Conservation (phyloP, 2,888 invertebrate genomes). For the Didymodactylos carnosus region DNA sequence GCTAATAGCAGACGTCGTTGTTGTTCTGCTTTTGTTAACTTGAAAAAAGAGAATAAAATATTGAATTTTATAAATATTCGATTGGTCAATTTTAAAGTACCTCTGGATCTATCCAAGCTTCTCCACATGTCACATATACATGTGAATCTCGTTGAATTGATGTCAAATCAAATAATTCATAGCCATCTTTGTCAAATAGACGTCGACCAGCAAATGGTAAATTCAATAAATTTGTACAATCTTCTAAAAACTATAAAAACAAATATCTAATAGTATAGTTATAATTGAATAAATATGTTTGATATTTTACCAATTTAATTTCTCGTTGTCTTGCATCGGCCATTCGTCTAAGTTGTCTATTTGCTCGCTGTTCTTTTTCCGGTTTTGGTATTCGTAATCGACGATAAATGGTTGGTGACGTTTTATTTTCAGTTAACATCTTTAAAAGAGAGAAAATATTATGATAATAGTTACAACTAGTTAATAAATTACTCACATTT, state of each 20-base stretch:
- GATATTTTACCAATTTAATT: background rate
- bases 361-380: background rate
- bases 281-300: background rate
- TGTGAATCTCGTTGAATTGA: conserved; percentile 26
- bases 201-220: conserved; percentile 32
- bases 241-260: conserved; percentile 28
- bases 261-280: background rate
- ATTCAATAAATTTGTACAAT: conserved; percentile 26
- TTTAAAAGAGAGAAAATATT: background rate
- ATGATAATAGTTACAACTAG: background rate
- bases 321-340: background rate
- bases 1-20: conserved; percentile 27
- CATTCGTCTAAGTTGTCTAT: background rate
- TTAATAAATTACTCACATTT: background rate
- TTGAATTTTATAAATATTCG: too few species aligned
- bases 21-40: conserved; percentile 27
- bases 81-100: too few species aligned
- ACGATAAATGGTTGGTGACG: background rate
- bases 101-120: conserved; percentile 30
- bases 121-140: conserved; percentile 30
- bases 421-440: background rate
- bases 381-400: background rate
- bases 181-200: conserved; percentile 29
- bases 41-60: too few species aligned
- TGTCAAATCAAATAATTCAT: conserved; percentile 27